A percentile compares a stretch with the other conserved stretches of the same genome.
Conservation (phyloP, 2,888 invertebrate genomes). For the Busseola fusca region DNA sequence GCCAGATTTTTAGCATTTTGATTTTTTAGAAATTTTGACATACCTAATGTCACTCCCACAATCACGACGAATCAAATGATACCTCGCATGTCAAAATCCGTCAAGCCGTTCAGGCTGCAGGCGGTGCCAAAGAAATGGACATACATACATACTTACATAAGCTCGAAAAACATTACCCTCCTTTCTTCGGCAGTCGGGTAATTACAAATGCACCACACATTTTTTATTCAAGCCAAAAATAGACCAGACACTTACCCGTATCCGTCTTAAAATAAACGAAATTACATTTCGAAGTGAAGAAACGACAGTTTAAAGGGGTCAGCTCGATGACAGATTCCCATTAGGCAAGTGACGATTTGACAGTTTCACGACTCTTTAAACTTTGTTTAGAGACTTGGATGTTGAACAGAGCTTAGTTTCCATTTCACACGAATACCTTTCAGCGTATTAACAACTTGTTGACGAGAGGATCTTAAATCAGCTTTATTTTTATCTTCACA, state of each 20-base stretch:
- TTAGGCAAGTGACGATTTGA: constrained; percentile 85
- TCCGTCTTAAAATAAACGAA: constrained; percentile 66
- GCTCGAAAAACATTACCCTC: too few relatives aligned
- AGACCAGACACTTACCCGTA: constrained; percentile 65
- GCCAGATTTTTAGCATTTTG: too few relatives aligned
- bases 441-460: constrained; percentile 73
- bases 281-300: constrained; percentile 77
- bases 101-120: too few relatives aligned
- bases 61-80: too few relatives aligned
- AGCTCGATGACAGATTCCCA: constrained; percentile 83
- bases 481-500: constrained; percentile 59
- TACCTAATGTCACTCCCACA: too few relatives aligned
- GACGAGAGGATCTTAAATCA: constrained; percentile 50
- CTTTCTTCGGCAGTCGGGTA: too few relatives aligned
- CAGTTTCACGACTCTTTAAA: constrained; percentile 76
- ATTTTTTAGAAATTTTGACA: too few relatives aligned
- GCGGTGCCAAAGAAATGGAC: too few relatives aligned
- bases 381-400: constrained; percentile 69
- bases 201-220: constrained; percentile 40
- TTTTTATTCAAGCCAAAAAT: constrained; percentile 56
- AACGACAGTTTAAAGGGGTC: constrained; percentile 84
- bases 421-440: constrained; percentile 80
- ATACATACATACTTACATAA: too few relatives aligned
- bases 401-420: constrained; percentile 72
- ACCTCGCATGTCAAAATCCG: too few relatives aligned